phyloP scores from a whole-genome alignment of 1,140 invertebrate genomes.

The Apis florea region DNA sequence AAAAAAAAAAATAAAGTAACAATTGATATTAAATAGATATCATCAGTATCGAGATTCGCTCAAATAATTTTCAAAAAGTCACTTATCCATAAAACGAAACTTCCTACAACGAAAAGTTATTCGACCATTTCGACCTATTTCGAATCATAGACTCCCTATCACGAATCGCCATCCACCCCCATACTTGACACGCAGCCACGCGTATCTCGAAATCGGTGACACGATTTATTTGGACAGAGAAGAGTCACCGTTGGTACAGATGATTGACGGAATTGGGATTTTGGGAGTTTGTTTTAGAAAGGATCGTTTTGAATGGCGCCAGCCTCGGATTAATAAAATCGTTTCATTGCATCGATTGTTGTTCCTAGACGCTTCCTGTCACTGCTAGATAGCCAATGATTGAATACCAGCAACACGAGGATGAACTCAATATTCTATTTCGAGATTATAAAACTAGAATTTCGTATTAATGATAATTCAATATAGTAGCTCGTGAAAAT shows the following conservation, averaged over 20 bases:
- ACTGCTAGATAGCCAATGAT: not conserved
- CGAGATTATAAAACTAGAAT: too few species aligned
- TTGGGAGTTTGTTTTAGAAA: conserved; percentile 3
- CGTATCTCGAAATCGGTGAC: not conserved
- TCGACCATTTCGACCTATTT: not conserved
- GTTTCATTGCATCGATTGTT: too few species aligned
- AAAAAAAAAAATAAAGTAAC: too few species aligned
- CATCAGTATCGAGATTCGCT: too few species aligned
- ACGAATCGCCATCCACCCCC: not conserved
- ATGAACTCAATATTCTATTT: too few species aligned
- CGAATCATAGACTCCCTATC: not conserved
- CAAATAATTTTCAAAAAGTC: too few species aligned
- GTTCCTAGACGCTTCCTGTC: too few species aligned
- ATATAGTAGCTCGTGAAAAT: too few species aligned
- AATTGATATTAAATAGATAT: too few species aligned
- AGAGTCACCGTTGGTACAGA: not conserved
- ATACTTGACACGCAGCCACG: not conserved
- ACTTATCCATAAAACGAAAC: not conserved
- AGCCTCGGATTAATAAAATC: not conserved
- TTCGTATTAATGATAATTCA: too few species aligned
- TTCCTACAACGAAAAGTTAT: not conserved
- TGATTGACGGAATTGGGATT: conserved; percentile 30
- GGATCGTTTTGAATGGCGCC: not conserved
- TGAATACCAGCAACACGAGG: too few species aligned
- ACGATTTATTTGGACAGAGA: conserved; percentile 21